Evolutionary conservation across 2,888 invertebrate species (phyloP), one percentile per base, ranked within the genome.

Genomic region (Elaeidobius kamerunicus): DNA sequence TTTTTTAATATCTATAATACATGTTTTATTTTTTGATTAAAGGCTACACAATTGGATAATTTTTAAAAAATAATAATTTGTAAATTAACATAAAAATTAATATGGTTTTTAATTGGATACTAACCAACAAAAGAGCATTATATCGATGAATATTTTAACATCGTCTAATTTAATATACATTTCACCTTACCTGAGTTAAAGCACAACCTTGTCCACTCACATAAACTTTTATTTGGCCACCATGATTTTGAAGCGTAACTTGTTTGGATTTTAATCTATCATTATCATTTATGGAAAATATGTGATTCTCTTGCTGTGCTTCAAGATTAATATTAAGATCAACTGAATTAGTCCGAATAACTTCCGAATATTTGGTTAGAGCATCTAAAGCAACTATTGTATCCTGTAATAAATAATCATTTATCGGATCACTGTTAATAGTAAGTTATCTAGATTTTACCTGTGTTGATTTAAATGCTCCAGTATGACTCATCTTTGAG

Each of bases 401-500:
- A 61, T 83, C 83, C 75, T 79, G 62, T 45, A 68, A 61, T 55
- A 27, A 4, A 6, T 23, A 23, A 23, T 23, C 9, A 23, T 23
- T 23, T 23, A 14, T 11, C 9, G 9, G 9, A 23, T 23, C 5
- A 9, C 23, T 23, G 9, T 9, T 23, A 23, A 23, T 9, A 23
- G 9, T 7, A 5, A 7, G n/a, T 7, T 12, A n/a, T 7, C 5
- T 34, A 34, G 34, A 39, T 39, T 7, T 19, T 46, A 82, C 84
- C 76, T 86, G 89, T 0, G 90, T 88, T 1, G 88, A 84, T 0
- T 81, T 71, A 63, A 89, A 89, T 1, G 88, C 88, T 2, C 90
- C 90, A 2, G 79, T 73, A 2, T 81, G 73, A 52, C 82, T 81
- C 34, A 85, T 75, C 64, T 87, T 84, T 1, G 82, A 76, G 4